phyloP scores from a whole-genome alignment of 2,113 vertebrate genomes.

The Cyprinodon brontotheroides region DNA sequence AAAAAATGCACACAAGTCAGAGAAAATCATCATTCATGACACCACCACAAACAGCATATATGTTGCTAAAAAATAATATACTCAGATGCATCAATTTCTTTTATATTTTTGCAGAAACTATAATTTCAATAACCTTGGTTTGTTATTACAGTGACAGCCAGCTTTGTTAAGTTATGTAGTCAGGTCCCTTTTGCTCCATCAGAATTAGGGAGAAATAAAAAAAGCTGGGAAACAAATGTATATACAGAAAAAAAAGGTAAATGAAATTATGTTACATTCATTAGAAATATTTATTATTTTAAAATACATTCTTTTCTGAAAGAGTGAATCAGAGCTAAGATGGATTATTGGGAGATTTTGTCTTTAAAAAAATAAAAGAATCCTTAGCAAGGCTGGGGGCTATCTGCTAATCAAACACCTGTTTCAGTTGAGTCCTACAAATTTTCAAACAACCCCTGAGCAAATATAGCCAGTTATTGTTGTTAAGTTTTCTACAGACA shows the following conservation, averaged over 20 bases:
- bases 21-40: conserved; percentile 67
- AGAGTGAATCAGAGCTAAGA: conserved; percentile 26
- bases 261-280: conserved; percentile 18
- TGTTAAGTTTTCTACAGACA: neutral
- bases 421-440: neutral
- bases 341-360: neutral
- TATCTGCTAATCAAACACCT: neutral
- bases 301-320: conserved; percentile 47
- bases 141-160: conserved; percentile 28
- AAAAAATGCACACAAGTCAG: conserved; percentile 87
- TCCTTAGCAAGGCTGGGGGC: neutral
- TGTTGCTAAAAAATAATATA: conserved; percentile 27
- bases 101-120: conserved; percentile 12
- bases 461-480: neutral
- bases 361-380: neutral
- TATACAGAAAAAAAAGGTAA: conserved; percentile 43
- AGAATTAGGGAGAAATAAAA: conserved; percentile 28
- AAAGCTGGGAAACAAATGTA: conserved; percentile 19
- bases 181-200: conserved; percentile 61
- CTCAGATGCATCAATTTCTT: conserved; percentile 6
- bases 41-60: conserved; percentile 69
- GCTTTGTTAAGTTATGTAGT: conserved; percentile 39
- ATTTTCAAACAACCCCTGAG: neutral
- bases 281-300: conserved; percentile 17
- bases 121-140: conserved; percentile 43